Base-by-base conservation (phyloP, 2,113 vertebrate species). In the Corvus cornix region DNA sequence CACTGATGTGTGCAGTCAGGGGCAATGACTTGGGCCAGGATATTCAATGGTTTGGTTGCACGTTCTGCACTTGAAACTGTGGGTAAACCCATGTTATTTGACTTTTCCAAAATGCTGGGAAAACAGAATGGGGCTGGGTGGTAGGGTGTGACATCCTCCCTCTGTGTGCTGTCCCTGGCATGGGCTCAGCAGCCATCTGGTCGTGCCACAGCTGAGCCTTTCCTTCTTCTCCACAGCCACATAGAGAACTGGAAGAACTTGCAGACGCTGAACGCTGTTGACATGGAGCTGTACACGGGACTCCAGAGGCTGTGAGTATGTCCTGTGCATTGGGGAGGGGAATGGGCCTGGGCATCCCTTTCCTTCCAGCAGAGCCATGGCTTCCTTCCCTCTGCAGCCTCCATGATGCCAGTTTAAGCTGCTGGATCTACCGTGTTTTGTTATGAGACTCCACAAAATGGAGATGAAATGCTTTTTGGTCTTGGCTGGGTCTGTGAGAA, bases 221-320 rank as follows among this genome's bases (percentile, higher is more conserved):
- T 94, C 58, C n/a, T 87, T 94, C 93, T 94, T 94, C 75, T 89
- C 96, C 96, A 23, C 98, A 99, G 99, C 99, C 98, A 99, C 98
- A 99, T 99, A 97, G 99, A 99, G 97, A 99, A 99, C 98, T 99
- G 99, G 99, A 99, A 98, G 43, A 99, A 98, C 75, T 96, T 99
- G 96, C 98, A 99, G 97, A 99, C 98, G 0, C 98, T 99, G 94
- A 99, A 99, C 1, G 99, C 99, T 0, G 98, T 99, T n/a, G 99
- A 99, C 96, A 99, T 99, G 99, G 99, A 99, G 97, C 99, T 99
- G 90, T 99, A 99, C 97, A 99, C 98, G 0, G 99, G 99, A 98
- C 98, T 99, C 49, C 99, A 99, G 97, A 99, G 98, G 97, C 98
- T 99, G 99, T 99, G 97, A 99, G 99, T 99, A 94, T 96, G 90